These are phyloP conservation scores for Acipenser oxyrinchus DNA, from an alignment of 2,797 vertebrate genomes.

Conservation along the genomic window DNA sequence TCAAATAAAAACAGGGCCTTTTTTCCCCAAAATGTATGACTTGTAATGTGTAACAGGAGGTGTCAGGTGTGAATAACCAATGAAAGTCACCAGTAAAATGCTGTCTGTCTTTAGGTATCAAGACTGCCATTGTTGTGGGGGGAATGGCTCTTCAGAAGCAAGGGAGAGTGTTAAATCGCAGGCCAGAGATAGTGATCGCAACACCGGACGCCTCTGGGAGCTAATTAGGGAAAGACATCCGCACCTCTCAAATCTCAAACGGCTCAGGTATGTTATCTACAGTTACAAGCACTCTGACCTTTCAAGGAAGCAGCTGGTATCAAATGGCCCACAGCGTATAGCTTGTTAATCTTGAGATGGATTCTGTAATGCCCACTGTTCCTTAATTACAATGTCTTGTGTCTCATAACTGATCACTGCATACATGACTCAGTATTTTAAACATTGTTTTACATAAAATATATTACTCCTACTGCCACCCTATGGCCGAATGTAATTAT, in stretches of 20 bases:
- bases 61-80: too few species aligned
- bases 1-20: too few species aligned
- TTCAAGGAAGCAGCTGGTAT: neutral
- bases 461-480: too few species aligned
- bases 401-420: too few species aligned
- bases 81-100: too few species aligned
- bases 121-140: conserved; percentile 82
- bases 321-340: neutral
- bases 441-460: too few species aligned
- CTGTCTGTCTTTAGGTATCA: conserved; percentile 63
- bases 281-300: neutral
- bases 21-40: too few species aligned
- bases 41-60: too few species aligned
- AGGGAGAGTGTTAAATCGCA: conserved; percentile 70
- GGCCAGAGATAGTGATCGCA: conserved; percentile 85
- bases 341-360: neutral
- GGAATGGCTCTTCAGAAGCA: conserved; percentile 93
- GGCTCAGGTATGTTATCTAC: conserved; percentile 64
- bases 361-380: too few species aligned
- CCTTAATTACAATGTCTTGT: too few species aligned
- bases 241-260: conserved; percentile 74
- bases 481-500: too few species aligned
- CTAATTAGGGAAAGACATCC: conserved; percentile 79
- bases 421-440: too few species aligned
- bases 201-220: conserved; percentile 92